Conservation (phyloP, 2,797 vertebrate genomes). For the Pipistrellus kuhlii region DNA sequence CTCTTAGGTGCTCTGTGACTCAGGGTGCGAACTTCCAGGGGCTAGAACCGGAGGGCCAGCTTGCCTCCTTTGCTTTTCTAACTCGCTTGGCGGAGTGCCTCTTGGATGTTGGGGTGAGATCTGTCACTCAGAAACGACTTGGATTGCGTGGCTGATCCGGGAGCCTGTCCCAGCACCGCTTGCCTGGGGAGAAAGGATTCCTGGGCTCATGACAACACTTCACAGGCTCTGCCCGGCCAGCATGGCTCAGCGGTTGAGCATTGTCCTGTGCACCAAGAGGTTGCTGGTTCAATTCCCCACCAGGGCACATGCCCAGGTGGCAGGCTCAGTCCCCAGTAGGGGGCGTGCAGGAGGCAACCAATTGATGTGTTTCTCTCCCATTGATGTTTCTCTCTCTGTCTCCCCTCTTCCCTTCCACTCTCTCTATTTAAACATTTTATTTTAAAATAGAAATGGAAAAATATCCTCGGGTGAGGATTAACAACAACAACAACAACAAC, state of each 20-base stretch:
- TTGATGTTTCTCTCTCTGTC: neutral
- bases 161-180: neutral
- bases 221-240: neutral
- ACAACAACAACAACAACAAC: neutral
- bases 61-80: neutral
- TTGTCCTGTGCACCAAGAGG: neutral
- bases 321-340: too few relatives aligned
- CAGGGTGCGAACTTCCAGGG: conserved; percentile 9
- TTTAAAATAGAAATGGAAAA: too few relatives aligned
- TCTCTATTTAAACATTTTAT: too few relatives aligned
- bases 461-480: too few relatives aligned
- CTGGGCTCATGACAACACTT: neutral
- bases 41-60: neutral
- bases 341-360: neutral
- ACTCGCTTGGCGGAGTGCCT: conserved; percentile 34
- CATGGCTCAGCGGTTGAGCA: neutral
- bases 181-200: neutral
- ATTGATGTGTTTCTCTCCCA: neutral
- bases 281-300: neutral
- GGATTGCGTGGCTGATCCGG: neutral
- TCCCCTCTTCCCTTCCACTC: too few relatives aligned
- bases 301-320: neutral
- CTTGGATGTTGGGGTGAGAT: neutral
- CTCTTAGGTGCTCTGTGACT: conserved; percentile 16
- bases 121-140: neutral